Evolutionary conservation across 1,140 invertebrate species (phyloP).

Genomic region (Drosophila serrata): DNA sequence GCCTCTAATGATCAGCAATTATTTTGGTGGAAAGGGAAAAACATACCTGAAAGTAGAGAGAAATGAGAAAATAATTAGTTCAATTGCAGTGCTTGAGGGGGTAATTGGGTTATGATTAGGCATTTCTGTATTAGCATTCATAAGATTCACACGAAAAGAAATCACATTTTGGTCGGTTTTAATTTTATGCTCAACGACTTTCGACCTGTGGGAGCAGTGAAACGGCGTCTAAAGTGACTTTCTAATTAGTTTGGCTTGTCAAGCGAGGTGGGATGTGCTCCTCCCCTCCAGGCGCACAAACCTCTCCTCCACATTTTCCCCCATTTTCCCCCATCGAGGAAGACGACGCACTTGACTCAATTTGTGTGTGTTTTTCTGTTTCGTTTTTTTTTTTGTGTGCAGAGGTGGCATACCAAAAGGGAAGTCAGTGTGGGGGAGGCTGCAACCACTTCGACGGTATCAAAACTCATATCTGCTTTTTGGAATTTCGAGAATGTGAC

Average conservation of each 20-base stretch:
- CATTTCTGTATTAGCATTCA: constrained; percentile 38
- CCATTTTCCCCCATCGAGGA: constrained; percentile 31
- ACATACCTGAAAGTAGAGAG: constrained; percentile 21
- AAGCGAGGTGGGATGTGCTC: constrained; percentile 49
- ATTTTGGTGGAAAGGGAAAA: not conserved
- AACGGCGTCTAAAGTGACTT: constrained; percentile 73
- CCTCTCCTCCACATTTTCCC: not conserved
- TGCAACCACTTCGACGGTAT: constrained; percentile 68
- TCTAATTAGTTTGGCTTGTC: constrained; percentile 81
- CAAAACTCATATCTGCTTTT: constrained; percentile 72
- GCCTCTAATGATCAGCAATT: constrained; percentile 10
- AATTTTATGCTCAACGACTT: constrained; percentile 78
- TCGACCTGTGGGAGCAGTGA: constrained; percentile 52
- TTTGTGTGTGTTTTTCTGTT: constrained; percentile 42
- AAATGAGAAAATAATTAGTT: constrained; percentile 28
- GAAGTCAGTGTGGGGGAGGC: constrained; percentile 35
- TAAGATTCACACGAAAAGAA: constrained; percentile 29
- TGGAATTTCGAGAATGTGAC: constrained; percentile 77
- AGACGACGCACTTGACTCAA: constrained; percentile 76
- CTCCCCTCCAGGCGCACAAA: not conserved
- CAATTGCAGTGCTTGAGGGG: constrained; percentile 14
- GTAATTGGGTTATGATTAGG: constrained; percentile 38
- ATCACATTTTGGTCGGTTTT: constrained; percentile 47
- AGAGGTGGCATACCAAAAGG: constrained; percentile 18
- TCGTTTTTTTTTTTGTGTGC: constrained; percentile 6